phyloP scores from a whole-genome alignment of 2,888 invertebrate species.

The Dynastes grantii region DNA sequence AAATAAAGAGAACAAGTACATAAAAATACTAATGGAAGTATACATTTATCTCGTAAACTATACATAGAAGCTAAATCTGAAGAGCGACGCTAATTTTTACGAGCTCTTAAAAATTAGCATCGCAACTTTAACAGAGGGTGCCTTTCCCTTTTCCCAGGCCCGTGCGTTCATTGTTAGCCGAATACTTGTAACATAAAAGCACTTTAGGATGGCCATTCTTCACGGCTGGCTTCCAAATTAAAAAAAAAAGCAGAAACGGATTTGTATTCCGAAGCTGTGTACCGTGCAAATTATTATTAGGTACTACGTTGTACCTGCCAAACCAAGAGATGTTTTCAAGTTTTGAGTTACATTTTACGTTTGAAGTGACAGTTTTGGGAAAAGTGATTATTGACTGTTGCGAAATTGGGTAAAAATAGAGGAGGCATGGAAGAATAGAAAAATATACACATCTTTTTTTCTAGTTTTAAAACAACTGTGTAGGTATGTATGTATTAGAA shows the following conservation, averaged over 20 bases:
- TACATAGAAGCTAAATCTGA: background rate
- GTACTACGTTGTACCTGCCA: background rate
- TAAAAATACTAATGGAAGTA: no score
- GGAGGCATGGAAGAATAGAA: no score
- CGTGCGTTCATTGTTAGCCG: constrained; percentile 5
- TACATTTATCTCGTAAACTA: no score
- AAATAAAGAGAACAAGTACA: no score
- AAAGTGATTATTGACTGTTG: constrained; percentile 15
- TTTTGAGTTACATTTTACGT: constrained; percentile 38
- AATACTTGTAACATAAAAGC: constrained; percentile 20
- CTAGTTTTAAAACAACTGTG: no score
- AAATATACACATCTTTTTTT: no score
- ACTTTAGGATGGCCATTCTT: constrained; percentile 17
- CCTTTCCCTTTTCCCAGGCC: background rate
- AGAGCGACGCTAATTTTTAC: constrained; percentile 19
- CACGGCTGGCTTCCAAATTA: constrained; percentile 28
- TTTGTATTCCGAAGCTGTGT: constrained; percentile 16
- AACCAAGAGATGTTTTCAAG: constrained; percentile 11
- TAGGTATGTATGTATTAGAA: no score
- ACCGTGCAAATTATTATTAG: constrained; percentile 26
- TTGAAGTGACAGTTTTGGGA: constrained; percentile 4
- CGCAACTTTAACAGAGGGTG: background rate
- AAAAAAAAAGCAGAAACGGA: background rate
- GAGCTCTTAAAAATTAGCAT: constrained; percentile 21
- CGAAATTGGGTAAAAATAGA: constrained; percentile 6